Conservation (phyloP, 1,140 invertebrate genomes). For the Drosophila novamexicana region DNA sequence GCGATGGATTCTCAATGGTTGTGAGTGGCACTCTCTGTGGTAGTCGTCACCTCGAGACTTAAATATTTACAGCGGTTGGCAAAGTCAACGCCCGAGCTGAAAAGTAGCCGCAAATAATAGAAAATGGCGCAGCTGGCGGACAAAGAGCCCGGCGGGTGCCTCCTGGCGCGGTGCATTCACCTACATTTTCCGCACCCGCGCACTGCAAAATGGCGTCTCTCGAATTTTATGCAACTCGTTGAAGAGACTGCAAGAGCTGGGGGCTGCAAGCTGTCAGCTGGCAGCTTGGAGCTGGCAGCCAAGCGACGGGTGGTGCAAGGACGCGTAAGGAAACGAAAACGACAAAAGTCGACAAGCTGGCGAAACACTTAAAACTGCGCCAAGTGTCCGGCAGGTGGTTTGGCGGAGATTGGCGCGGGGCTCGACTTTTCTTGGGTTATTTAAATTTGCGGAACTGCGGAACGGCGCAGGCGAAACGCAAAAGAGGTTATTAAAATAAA, state of each 20-base stretch:
- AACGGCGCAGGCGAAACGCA: constrained; percentile 3
- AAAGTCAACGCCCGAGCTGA: constrained; percentile 68
- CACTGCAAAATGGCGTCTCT: constrained; percentile 63
- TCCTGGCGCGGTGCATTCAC: constrained; percentile 72
- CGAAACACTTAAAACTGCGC: constrained; percentile 68
- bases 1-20: not conserved
- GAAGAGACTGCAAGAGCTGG: constrained; percentile 39
- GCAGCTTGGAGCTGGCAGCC: constrained; percentile 10
- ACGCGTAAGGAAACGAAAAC: constrained; percentile 31
- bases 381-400: constrained; percentile 61
- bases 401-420: not conserved
- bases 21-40: not conserved
- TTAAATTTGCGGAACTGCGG: constrained; percentile 38
- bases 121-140: constrained; percentile 45
- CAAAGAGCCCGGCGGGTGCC: constrained; percentile 21
- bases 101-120: constrained; percentile 63
- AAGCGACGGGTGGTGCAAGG: constrained; percentile 1
- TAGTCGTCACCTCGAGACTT: not conserved
- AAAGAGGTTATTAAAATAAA: constrained; percentile 54
- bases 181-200: constrained; percentile 61
- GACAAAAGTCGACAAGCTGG: constrained; percentile 73
- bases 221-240: constrained; percentile 37
- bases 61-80: constrained; percentile 20
- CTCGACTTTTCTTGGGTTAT: constrained; percentile 35
- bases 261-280: constrained; percentile 8